Evolutionary conservation across 2,113 vertebrate genomes (phyloP).

Genomic region (Clarias magur): DNA sequence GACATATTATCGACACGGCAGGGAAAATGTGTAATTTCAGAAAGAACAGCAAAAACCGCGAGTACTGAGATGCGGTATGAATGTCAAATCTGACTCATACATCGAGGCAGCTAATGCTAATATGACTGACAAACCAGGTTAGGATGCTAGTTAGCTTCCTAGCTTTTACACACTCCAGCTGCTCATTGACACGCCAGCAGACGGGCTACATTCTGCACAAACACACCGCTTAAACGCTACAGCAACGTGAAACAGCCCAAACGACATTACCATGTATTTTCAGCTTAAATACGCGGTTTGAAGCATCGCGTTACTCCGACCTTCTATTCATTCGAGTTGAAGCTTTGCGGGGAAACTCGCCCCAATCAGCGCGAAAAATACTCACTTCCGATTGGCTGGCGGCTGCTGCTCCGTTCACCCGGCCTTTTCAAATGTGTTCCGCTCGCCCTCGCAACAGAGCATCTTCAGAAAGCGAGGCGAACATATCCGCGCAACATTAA

Average conservation of each 20-base stretch:
- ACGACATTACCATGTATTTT: slow-evolving; percentile 2
- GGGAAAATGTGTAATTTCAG: too few relatives aligned
- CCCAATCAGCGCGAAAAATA: slow-evolving; percentile 94
- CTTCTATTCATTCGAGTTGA: slow-evolving; percentile 68
- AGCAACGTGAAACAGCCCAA: neutral
- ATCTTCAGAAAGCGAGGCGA: neutral
- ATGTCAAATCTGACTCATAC: neutral
- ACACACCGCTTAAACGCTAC: neutral
- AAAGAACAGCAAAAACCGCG: neutral
- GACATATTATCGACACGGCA: neutral
- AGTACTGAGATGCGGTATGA: neutral
- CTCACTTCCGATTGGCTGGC: slow-evolving; percentile 84
- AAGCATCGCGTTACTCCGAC: slow-evolving; percentile 62
- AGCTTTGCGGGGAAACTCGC: slow-evolving; percentile 76
- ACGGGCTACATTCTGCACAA: neutral
- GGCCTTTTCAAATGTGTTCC: slow-evolving; percentile 81
- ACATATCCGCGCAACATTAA: neutral
- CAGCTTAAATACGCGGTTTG: slow-evolving; percentile 55
- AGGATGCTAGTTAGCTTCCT: slow-evolving; percentile 20
- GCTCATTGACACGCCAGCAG: slow-evolving; percentile 34
- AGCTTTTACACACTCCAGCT: slow-evolving; percentile 22
- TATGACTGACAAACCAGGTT: slow-evolving; percentile 9
- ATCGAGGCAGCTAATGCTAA: neutral
- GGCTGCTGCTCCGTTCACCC: slow-evolving; percentile 72
- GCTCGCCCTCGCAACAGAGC: slow-evolving; percentile 34